Evolutionary conservation across 2,113 vertebrate species (phyloP).

Genomic region (Anarrhichthys ocellatus): DNA sequence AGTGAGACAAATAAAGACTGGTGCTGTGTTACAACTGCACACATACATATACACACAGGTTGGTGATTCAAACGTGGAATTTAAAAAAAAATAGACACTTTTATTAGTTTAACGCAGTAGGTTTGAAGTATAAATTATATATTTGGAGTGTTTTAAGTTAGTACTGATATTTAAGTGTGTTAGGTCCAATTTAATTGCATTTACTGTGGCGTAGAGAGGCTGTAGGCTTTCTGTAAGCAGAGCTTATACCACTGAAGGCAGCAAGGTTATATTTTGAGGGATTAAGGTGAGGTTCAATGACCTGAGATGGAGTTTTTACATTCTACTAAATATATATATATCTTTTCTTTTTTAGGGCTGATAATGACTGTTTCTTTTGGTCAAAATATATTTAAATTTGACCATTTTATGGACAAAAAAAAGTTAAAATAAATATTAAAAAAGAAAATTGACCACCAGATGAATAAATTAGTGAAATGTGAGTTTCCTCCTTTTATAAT

Average conservation of each 20-base stretch:
- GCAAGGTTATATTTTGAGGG: not conserved
- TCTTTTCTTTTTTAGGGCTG: no score
- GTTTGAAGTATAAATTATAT: not conserved
- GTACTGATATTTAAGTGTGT: not conserved
- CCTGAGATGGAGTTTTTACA: not conserved
- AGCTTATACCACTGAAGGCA: no score
- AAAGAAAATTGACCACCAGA: no score
- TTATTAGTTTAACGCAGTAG: not conserved
- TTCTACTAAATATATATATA: not conserved
- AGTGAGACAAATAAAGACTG: constrained; percentile 53
- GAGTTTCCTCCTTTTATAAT: no score
- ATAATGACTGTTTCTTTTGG: no score
- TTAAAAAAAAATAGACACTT: not conserved
- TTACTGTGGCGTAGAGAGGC: not conserved
- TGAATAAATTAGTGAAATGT: no score
- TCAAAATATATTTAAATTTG: no score
- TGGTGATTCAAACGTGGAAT: not conserved
- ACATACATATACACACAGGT: not conserved
- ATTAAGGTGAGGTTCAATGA: not conserved
- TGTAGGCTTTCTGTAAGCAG: not conserved
- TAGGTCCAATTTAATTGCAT: not conserved
- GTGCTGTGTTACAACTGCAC: not conserved
- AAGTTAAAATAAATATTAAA: no score
- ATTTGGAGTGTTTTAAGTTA: not conserved
- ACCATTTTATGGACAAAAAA: no score